Conservation (phyloP, 2,888 invertebrate species). For the Macrosiphum euphorbiae region DNA sequence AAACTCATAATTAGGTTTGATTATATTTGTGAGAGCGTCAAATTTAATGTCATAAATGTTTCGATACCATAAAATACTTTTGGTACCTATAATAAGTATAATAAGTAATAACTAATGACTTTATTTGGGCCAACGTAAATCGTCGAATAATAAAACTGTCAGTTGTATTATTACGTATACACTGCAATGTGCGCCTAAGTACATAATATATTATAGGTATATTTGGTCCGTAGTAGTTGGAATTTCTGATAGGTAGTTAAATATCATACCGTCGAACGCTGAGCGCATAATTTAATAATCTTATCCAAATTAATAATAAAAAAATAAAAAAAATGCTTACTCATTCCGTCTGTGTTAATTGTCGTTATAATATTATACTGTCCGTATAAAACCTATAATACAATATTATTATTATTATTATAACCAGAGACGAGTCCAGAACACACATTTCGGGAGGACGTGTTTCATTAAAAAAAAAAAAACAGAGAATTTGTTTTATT, state of each 20-base stretch:
- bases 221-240: neutral
- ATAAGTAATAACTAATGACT: conserved; percentile 10
- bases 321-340: neutral
- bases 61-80: neutral
- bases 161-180: neutral
- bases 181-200: neutral
- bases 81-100: too few species aligned
- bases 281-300: neutral
- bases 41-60: neutral
- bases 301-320: neutral
- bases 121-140: neutral
- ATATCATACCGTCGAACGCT: neutral
- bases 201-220: neutral
- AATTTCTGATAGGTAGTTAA: neutral
- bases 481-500: neutral
- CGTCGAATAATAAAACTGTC: neutral
- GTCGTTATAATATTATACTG: neutral
- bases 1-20: neutral
- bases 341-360: neutral
- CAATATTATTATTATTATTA: too few species aligned
- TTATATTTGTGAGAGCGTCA: neutral
- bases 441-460: neutral
- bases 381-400: neutral
- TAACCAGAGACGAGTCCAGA: neutral
- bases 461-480: neutral